These are phyloP conservation scores for Acrocyrtus sp. DNA, from an alignment of 2,888 invertebrate genomes.

Conservation along the genomic window DNA sequence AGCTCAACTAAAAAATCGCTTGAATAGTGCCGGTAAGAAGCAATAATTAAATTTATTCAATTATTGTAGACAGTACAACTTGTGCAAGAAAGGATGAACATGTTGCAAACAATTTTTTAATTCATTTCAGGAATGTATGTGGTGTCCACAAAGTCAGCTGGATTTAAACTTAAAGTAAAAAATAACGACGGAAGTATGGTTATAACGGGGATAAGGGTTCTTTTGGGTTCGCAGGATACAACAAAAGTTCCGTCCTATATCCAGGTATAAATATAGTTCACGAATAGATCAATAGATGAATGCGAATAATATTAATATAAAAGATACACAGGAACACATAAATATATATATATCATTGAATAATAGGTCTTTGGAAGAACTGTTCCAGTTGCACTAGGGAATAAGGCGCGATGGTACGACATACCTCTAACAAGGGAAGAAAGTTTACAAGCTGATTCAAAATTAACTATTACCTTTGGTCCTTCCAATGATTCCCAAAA, in stretches of 20 bases:
- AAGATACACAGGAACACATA: no score
- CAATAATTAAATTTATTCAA: no score
- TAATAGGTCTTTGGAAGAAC: conserved; percentile 76
- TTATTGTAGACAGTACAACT: no score
- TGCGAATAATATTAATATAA: neutral
- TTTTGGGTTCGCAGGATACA: conserved; percentile 85
- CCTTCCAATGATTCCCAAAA: conserved; percentile 87
- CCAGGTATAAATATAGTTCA: no score
- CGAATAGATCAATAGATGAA: no score
- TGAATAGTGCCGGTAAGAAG: conserved; percentile 73
- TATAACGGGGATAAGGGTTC: conserved; percentile 87
- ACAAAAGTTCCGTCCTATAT: conserved; percentile 81
- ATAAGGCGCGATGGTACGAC: conserved; percentile 92
- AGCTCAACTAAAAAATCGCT: conserved; percentile 90
- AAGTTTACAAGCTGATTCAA: conserved; percentile 90
- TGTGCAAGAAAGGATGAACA: no score
- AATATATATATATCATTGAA: conserved; percentile 24
- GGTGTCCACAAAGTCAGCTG: conserved; percentile 89
- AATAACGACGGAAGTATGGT: conserved; percentile 90
- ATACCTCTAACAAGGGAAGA: conserved; percentile 94
- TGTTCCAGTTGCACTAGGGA: conserved; percentile 77
- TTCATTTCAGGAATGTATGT: conserved; percentile 86
- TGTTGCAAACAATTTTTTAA: no score
- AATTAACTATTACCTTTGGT: conserved; percentile 83
- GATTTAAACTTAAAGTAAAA: conserved; percentile 87